These are phyloP conservation scores for Austrofundulus limnaeus DNA, from an alignment of 2,113 vertebrate species.

Conservation along the genomic window DNA sequence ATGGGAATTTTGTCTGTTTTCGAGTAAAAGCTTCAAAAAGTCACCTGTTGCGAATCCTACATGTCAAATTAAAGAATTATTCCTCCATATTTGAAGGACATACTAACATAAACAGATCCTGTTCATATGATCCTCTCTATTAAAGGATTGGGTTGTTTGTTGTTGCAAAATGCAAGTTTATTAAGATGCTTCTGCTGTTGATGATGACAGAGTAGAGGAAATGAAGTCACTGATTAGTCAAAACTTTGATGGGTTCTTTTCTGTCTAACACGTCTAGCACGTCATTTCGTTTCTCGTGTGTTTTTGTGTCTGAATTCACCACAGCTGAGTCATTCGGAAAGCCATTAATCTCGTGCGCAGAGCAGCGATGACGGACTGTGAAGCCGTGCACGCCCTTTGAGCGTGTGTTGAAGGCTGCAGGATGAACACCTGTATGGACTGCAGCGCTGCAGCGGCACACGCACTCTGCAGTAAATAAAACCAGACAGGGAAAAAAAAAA, in stretches of 20 bases:
- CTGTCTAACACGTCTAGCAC: conserved; percentile 53
- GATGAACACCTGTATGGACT: conserved; percentile 65
- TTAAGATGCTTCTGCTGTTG: not conserved
- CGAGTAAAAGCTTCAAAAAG: too few relatives aligned
- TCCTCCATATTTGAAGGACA: too few relatives aligned
- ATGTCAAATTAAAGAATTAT: too few relatives aligned
- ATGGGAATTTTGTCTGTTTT: too few relatives aligned
- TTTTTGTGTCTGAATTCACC: conserved; percentile 56
- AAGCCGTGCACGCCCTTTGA: not conserved
- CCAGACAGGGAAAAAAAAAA: too few relatives aligned
- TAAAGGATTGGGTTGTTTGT: not conserved
- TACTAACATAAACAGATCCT: too few relatives aligned
- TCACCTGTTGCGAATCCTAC: too few relatives aligned
- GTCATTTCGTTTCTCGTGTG: conserved; percentile 3
- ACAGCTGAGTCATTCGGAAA: conserved; percentile 59
- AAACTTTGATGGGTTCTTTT: conserved; percentile 43
- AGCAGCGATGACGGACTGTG: conserved; percentile 43
- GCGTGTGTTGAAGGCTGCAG: conserved; percentile 54
- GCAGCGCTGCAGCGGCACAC: conserved; percentile 22
- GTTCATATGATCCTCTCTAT: not conserved
- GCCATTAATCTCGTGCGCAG: conserved; percentile 58
- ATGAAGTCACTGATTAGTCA: conserved; percentile 44
- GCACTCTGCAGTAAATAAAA: conserved; percentile 3
- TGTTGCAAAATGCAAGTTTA: not conserved
- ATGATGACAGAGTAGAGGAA: conserved; percentile 11